These are phyloP conservation scores for Sebastolobus alascanus DNA, from an alignment of 2,797 vertebrate genomes.

Conservation along the genomic window DNA sequence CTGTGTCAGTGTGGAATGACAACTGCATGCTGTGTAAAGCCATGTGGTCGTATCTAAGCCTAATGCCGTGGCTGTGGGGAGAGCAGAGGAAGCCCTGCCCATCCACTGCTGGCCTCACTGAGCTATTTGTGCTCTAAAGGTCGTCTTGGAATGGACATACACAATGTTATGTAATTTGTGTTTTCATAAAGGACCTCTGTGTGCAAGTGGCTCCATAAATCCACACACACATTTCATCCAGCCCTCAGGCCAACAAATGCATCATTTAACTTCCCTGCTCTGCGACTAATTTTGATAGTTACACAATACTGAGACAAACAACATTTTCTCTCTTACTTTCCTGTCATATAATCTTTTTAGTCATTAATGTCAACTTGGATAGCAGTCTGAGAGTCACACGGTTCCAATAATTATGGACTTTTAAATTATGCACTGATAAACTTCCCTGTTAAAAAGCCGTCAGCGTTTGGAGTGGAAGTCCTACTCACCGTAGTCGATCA, in stretches of 20 bases:
- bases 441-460: background rate
- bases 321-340: background rate
- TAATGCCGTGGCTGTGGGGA: conserved; percentile 15
- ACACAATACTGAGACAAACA: conserved; percentile 12
- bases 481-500: conserved; percentile 67
- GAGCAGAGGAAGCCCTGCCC: conserved; percentile 27
- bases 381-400: conserved; percentile 13
- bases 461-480: background rate
- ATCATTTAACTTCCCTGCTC: conserved; percentile 27
- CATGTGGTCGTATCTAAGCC: conserved; percentile 26
- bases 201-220: background rate
- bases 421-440: background rate
- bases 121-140: conserved; percentile 40
- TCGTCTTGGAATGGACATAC: conserved; percentile 15
- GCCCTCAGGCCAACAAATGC: conserved; percentile 33
- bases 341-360: background rate
- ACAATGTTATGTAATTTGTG: conserved; percentile 29
- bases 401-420: conserved; percentile 1
- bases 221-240: conserved; percentile 2
- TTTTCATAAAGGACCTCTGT: conserved; percentile 24
- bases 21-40: background rate
- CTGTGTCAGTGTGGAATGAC: conserved; percentile 30
- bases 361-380: background rate
- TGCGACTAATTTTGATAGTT: conserved; percentile 35
- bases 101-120: conserved; percentile 31